Base-by-base conservation (phyloP, 2,113 vertebrate species). In the Noturus placidus region DNA sequence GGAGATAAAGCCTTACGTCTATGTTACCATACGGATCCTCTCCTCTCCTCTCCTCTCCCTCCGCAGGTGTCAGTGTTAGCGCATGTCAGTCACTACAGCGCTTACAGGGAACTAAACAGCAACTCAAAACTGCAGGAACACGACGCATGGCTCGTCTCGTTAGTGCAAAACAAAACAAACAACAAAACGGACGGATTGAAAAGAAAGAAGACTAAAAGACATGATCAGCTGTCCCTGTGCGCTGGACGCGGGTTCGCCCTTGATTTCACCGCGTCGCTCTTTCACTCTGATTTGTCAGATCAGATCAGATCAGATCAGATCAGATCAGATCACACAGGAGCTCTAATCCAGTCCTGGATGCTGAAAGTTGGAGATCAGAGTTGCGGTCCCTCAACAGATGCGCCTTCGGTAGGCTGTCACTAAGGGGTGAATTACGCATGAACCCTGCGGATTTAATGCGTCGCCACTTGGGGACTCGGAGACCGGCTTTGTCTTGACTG, bases 391-490 rank as follows among this genome's bases (percentile, higher is more conserved):
- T 85, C 50, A 54, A 25, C 46, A 56, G 50, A 76, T 57, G 52
- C 70, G 57, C 61, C 30, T 67, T 19, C 22, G 0, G 33, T 42
- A 56, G 59, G 74, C 30, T 80, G 46, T 50, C 27, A 54, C 19
- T 80, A 50, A 20, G 22, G 46, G 61, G 5, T 10, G 30, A 86
- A 67, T 8, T 63, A 27, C 79, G 35, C 57, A 42, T 22, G 46
- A 78, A 9, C 52, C 61, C 63, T 25, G 77, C 50, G 14, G 61
- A 81, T 69, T 81, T 81, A 38, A 38, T 33, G 77, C 46, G 56
- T 69, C 63, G 54, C 30, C 86, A 83, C 67, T 83, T 91, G 78
- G 67, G 87, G 87, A 50, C 80, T 20, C 63, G 80, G 83, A 42
- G 82, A 22, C 82, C 19, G 30, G 70, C 50, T 78, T 76, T 87